phyloP scores from a whole-genome alignment of 2,888 invertebrate species.

The Scelioninae gen. 1 region DNA sequence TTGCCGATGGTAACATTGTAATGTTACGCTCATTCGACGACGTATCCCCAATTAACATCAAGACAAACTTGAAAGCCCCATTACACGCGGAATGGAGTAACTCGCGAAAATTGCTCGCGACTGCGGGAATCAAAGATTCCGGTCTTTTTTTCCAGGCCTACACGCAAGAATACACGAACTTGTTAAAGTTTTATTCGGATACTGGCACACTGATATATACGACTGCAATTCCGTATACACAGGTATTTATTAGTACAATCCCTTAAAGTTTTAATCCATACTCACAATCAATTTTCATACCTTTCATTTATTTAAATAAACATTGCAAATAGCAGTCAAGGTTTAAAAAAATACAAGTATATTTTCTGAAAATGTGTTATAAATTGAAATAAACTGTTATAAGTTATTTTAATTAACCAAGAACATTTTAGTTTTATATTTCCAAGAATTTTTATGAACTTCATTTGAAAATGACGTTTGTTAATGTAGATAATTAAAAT shows the following conservation, averaged over 20 bases:
- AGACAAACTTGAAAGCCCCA: conserved; percentile 92
- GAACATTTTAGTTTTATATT: too few species aligned
- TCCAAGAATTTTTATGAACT: too few species aligned
- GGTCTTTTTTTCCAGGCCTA: conserved; percentile 78
- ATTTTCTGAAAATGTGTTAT: neutral
- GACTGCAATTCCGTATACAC: conserved; percentile 90
- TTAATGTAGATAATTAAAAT: too few species aligned
- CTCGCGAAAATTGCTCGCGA: conserved; percentile 95
- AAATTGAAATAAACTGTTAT: too few species aligned
- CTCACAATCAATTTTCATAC: neutral
- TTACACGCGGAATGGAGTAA: conserved; percentile 98
- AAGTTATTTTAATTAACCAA: too few species aligned
- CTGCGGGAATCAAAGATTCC: conserved; percentile 90
- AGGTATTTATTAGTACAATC: conserved; percentile 84
- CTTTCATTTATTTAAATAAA: neutral
- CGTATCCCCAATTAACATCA: conserved; percentile 93
- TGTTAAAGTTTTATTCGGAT: conserved; percentile 96
- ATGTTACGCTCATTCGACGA: conserved; percentile 96
- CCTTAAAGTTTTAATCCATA: conserved; percentile 22
- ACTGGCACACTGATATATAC: conserved; percentile 92
- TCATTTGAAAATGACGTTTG: too few species aligned
- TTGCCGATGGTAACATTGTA: conserved; percentile 95
- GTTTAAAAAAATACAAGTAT: too few species aligned
- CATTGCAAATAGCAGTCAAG: too few species aligned
- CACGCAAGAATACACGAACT: conserved; percentile 89